These are phyloP conservation scores for Mormoops blainvillei DNA, from an alignment of 2,113 vertebrate genomes.

Conservation along the genomic window DNA sequence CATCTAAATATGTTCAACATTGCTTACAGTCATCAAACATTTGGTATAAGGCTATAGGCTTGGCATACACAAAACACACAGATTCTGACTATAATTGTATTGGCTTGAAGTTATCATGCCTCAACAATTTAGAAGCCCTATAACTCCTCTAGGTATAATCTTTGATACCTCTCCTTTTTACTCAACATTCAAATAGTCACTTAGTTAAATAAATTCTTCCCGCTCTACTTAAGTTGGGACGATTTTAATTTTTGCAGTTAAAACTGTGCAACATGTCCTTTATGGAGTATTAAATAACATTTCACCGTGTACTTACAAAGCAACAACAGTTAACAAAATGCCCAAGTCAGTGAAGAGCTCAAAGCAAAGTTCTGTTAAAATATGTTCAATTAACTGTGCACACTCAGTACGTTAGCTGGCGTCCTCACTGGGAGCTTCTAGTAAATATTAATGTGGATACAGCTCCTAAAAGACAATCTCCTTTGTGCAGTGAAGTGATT, in stretches of 20 bases:
- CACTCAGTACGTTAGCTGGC: background rate
- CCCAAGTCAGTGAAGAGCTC: background rate
- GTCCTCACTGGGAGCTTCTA: background rate
- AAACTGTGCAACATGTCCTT: background rate
- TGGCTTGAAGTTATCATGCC: background rate
- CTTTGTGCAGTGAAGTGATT: background rate
- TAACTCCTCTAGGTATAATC: background rate
- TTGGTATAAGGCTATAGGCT: background rate
- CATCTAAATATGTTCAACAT: background rate
- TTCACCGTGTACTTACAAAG: background rate
- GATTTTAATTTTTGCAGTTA: slow-evolving; percentile 8
- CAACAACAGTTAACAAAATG: background rate
- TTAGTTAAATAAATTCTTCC: background rate
- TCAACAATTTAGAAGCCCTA: background rate
- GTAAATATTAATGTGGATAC: background rate
- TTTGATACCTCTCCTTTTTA: background rate
- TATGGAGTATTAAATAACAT: background rate
- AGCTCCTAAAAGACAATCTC: background rate
- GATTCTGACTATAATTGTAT: background rate
- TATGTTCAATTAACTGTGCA: background rate
- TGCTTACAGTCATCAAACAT: background rate
- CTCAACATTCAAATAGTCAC: background rate
- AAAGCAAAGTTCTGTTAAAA: slow-evolving; percentile 9
- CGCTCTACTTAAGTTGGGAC: background rate
- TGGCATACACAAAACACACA: background rate